These are phyloP conservation scores for Laticauda colubrina DNA, from an alignment of 2,113 vertebrate genomes.

Conservation along the genomic window DNA sequence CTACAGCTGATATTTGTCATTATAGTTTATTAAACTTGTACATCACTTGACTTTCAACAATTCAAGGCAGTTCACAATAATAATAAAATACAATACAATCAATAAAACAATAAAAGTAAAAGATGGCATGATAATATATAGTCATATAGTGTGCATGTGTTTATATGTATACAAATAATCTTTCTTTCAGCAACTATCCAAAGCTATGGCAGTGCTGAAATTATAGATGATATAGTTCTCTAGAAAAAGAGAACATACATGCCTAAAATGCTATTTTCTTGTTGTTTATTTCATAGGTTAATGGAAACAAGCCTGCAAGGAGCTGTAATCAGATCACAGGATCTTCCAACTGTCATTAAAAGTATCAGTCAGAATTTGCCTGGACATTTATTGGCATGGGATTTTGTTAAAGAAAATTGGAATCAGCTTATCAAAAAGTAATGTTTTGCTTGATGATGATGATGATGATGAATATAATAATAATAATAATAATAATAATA, in stretches of 20 bases:
- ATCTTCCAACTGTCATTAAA: conserved; percentile 79
- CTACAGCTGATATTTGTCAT: background rate
- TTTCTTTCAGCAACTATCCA: background rate
- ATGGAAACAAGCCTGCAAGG: conserved; percentile 78
- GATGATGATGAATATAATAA: too few relatives aligned
- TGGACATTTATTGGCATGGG: conserved; percentile 86
- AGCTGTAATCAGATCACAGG: conserved; percentile 77
- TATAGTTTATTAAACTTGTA: background rate
- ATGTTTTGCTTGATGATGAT: conserved; percentile 47
- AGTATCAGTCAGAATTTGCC: conserved; percentile 74
- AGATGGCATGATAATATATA: background rate
- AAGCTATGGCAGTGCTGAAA: background rate
- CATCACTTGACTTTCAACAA: background rate
- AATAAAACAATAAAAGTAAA: background rate
- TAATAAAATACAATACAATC: background rate
- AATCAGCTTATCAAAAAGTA: conserved; percentile 83
- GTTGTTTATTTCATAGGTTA: conserved; percentile 73
- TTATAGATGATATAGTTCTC: background rate
- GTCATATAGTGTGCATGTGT: background rate
- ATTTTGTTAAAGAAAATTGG: conserved; percentile 96
- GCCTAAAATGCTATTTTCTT: background rate
- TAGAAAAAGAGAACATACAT: background rate
- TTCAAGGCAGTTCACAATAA: background rate
- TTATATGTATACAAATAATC: background rate
- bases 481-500: too few relatives aligned